These are phyloP conservation scores for Athrips mouffetella DNA, from an alignment of 2,888 invertebrate genomes.

Conservation along the genomic window DNA sequence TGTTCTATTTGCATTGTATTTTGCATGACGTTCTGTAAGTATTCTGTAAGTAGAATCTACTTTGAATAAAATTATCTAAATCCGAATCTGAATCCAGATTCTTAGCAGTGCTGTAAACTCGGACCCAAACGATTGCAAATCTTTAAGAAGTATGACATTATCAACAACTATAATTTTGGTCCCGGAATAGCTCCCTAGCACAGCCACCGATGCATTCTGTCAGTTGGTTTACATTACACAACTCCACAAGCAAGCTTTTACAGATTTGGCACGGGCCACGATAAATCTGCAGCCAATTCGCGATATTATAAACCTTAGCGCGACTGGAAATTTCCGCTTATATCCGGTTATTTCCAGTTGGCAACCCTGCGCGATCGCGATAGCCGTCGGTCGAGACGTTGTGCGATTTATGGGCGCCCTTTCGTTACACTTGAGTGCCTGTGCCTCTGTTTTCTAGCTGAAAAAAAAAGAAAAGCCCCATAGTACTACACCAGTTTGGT, in stretches of 20 bases:
- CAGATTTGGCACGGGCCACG: slow-evolving; percentile 13
- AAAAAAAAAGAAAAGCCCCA: background rate
- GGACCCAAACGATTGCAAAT: background rate
- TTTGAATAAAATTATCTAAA: too few species aligned
- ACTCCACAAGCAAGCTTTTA: slow-evolving; percentile 10
- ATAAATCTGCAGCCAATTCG: slow-evolving; percentile 12
- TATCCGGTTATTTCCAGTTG: slow-evolving; percentile 13
- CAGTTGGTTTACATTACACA: slow-evolving; percentile 6
- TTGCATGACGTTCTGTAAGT: too few species aligned
- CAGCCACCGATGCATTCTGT: slow-evolving; percentile 1
- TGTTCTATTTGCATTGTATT: too few species aligned
- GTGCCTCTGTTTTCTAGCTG: background rate
- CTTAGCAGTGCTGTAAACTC: too few species aligned
- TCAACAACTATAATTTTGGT: background rate
- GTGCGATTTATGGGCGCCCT: slow-evolving; percentile 19
- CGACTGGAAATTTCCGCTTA: slow-evolving; percentile 11
- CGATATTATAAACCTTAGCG: slow-evolving; percentile 15
- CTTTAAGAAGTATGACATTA: background rate
- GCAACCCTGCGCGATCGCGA: slow-evolving; percentile 17
- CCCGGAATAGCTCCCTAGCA: background rate
- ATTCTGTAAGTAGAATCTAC: too few species aligned
- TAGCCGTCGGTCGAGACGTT: slow-evolving; percentile 16
- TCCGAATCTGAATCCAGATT: too few species aligned
- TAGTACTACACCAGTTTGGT: background rate
- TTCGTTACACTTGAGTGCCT: slow-evolving; percentile 18